Conservation (phyloP, 2,797 vertebrate species). For the Cichlasoma orientale region DNA sequence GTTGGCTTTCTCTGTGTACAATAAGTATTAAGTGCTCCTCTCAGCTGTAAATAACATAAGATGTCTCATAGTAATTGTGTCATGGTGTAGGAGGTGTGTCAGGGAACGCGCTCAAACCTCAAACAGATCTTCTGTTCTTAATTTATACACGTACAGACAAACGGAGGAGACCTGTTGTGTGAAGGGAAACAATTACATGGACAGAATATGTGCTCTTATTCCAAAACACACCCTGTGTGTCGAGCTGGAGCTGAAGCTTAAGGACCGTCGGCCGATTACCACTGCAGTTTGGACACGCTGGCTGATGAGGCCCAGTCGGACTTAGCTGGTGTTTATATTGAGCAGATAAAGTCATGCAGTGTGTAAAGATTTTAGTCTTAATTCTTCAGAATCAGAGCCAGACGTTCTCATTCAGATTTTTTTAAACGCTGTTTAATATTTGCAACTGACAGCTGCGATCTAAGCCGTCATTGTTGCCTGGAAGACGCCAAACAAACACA, state of each 20-base stretch:
- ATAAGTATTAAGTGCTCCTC: neutral
- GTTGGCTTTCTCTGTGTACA: neutral
- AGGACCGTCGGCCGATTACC: neutral
- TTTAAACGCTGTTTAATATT: neutral
- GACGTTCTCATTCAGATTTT: neutral
- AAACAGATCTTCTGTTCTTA: neutral
- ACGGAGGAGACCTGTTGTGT: neutral
- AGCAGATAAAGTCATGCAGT: neutral
- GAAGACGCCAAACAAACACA: neutral
- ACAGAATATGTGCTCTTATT: neutral
- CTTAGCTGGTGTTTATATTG: neutral
- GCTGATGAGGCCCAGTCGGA: neutral
- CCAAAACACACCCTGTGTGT: neutral
- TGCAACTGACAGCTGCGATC: rapidly evolving
- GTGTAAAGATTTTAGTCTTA: neutral
- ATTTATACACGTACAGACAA: neutral
- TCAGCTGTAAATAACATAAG: neutral
- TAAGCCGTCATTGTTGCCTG: neutral
- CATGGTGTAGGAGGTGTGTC: neutral
- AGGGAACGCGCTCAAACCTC: neutral
- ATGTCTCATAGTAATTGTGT: neutral
- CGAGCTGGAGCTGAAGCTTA: neutral
- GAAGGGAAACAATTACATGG: neutral
- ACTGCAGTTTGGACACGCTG: neutral
- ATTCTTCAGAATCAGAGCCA: neutral